Evolutionary conservation across 2,113 vertebrate species (phyloP), one percentile per base, ranked within the genome.

Genomic region (Eira barbara): DNA sequence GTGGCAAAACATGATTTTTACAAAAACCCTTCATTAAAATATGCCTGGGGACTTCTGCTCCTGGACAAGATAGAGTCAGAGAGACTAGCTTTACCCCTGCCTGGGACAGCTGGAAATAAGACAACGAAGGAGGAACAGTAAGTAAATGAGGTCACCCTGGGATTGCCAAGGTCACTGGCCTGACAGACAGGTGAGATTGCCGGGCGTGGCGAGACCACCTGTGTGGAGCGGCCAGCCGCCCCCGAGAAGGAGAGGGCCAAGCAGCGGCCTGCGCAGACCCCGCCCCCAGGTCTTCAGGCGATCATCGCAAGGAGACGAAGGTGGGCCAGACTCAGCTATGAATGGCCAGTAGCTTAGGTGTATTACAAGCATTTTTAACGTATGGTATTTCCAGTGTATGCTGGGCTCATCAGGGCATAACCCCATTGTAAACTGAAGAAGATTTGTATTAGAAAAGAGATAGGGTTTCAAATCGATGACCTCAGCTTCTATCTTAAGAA

Each of bases 141-240:
- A 17, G n/a, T 15, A 59, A 34, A 21, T 13, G 31, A 74, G 49
- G 36, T 4, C 12, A 12, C 69, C 67, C 47, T 14, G 8, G 27
- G 36, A 34, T 11, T 2, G 80, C 42, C 74, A 18, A 47, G 25
- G 74, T 78, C 74, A 47, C 74, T 4, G 47, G 17, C 78, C 7
- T 4, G 78, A 52, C 17, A 12, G 78, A 31, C 45, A 34, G 6
- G 6, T 4, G 71, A 47, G 59, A 29, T 3, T 2, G 27, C 39
- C 18, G 2, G 42, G 39, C 0, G 0, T 2, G 36, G 29, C 31
- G 36, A 29, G 39, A 13, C 36, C 36, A 10, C 29, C 29, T 31
- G 5, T 20, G 47, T 17, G 31, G 31, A 45, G 49, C 12, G 4
- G 49, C 27, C 25, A 1, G 3, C 47, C 17, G n/a, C n/a, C 25